phyloP scores from a whole-genome alignment of 2,888 invertebrate species.

The Spodoptera exigua region DNA sequence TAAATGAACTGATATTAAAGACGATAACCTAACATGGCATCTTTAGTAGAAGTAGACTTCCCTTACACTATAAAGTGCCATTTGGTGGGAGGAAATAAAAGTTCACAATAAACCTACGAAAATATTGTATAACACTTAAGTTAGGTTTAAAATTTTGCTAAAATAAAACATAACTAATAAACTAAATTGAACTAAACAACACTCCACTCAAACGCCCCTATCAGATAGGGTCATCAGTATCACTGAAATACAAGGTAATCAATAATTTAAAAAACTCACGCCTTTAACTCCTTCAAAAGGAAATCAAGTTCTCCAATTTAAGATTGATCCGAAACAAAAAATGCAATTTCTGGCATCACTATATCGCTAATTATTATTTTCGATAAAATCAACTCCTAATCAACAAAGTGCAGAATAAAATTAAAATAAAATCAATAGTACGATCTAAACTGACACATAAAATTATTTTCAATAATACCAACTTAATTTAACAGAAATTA shows the following conservation, averaged over 20 bases:
- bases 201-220: slow-evolving; percentile 82
- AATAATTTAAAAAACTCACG: slow-evolving; percentile 79
- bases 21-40: slow-evolving; percentile 82
- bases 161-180: slow-evolving; percentile 90
- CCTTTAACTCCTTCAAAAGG: slow-evolving; percentile 77
- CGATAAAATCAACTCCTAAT: slow-evolving; percentile 85
- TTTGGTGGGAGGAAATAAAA: slow-evolving; percentile 88
- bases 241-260: slow-evolving; percentile 84
- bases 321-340: slow-evolving; percentile 80
- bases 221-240: slow-evolving; percentile 85
- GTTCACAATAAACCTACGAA: slow-evolving; percentile 85
- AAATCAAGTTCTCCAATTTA: slow-evolving; percentile 68
- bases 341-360: slow-evolving; percentile 87
- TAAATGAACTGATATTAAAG: slow-evolving; percentile 76
- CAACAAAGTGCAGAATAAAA: slow-evolving; percentile 88
- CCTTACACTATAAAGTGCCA: slow-evolving; percentile 77
- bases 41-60: slow-evolving; percentile 66
- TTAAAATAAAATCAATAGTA: slow-evolving; percentile 88
- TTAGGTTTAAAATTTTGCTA: slow-evolving; percentile 89
- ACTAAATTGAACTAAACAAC: slow-evolving; percentile 90
- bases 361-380: slow-evolving; percentile 79
- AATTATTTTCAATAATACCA: slow-evolving; percentile 88
- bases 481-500: slow-evolving; percentile 88
- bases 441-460: slow-evolving; percentile 87
- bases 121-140: slow-evolving; percentile 88